A percentile compares a stretch with the other conserved stretches of the same genome.
phyloP scores from a whole-genome alignment of 2,113 vertebrate genomes.

The Aspiorhynchus laticeps region DNA sequence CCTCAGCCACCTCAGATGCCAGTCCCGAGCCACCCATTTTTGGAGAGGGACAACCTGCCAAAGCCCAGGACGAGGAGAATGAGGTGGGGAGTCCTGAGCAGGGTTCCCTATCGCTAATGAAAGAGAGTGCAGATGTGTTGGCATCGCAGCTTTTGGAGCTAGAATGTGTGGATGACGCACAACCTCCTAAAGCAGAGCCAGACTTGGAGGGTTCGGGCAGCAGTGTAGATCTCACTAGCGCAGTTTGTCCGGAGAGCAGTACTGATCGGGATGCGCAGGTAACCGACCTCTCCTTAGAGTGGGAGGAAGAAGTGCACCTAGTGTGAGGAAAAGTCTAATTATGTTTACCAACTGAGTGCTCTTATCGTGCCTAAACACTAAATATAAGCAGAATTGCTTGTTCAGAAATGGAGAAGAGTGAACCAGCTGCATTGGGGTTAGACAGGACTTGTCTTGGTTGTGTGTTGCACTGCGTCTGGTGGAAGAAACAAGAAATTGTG shows the following conservation, averaged over 20 bases:
- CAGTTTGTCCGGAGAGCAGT: conserved; percentile 73
- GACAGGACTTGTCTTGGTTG: background rate
- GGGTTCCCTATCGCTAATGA: conserved; percentile 2
- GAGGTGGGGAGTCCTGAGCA: conserved; percentile 42
- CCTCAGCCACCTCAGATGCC: conserved; percentile 52
- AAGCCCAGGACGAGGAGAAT: conserved; percentile 73
- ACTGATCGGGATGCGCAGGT: conserved; percentile 77
- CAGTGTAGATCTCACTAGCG: conserved; percentile 56
- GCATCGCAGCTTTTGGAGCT: conserved; percentile 69
- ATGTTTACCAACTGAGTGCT: conserved; percentile 28
- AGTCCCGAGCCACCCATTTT: background rate
- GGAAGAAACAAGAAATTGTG: background rate
- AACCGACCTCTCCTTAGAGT: conserved; percentile 82
- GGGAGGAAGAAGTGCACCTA: conserved; percentile 90
- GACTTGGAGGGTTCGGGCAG: conserved; percentile 57
- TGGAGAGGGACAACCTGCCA: conserved; percentile 12
- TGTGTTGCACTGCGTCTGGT: background rate
- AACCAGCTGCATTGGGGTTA: background rate
- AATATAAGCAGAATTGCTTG: background rate
- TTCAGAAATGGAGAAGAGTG: background rate
- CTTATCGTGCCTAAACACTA: conserved; percentile 40
- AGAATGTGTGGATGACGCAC: conserved; percentile 66
- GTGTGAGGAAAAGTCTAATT: conserved; percentile 70
- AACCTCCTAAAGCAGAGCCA: conserved; percentile 53
- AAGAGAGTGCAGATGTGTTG: conserved; percentile 57